Evolutionary conservation across 1,140 invertebrate genomes (phyloP), one percentile per base, ranked within the genome.

Genomic region (Ctenoplectra terminalis): DNA sequence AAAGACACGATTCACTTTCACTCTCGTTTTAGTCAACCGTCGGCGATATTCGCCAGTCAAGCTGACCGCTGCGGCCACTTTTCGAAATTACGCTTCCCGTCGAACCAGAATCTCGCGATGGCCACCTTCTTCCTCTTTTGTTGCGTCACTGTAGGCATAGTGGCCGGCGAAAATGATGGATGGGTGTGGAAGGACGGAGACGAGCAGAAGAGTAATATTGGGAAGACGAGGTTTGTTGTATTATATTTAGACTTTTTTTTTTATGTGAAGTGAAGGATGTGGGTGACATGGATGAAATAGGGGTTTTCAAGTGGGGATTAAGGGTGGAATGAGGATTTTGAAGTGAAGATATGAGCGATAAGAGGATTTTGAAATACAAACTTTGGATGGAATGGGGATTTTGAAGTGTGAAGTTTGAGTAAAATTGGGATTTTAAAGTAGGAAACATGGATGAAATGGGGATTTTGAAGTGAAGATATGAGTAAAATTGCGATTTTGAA

Each of bases 181-280:
- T 94, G 94, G 94, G 89, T 92, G 1, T 94, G 93, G 94, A 79
- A 84, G 11, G 84, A 89, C n/a, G 87, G 85, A 70, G 88, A 86
- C 73, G 78, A 82, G 64, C 88, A 69, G 82, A 84, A 70, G 43
- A 80, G 31, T 15, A 58, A 64, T 50, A 1, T 50, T n/a, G 75
- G 48, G 1, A 46, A 82, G 15, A 8, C 40, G 8, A 88, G 86
- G 88, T 90, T 29, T 5, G 74, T 54, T 56, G 4, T 5, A 48
- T 48, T 9, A 5, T 40, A 40, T 40, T 40, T 4, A 4, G 4
- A 29, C 46, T 4, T 46, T 46, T 8, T 9, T 60, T 40, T 40
- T 40, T 9, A 40, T 40, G 4, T 9, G 4, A 40, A 40, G 4
- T 40, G 4, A 5, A 5, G 40, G 40, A 40, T 9, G 4, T 9